Evolutionary conservation across 2,113 vertebrate genomes (phyloP).

Genomic region (Anthoscopus minutus): DNA sequence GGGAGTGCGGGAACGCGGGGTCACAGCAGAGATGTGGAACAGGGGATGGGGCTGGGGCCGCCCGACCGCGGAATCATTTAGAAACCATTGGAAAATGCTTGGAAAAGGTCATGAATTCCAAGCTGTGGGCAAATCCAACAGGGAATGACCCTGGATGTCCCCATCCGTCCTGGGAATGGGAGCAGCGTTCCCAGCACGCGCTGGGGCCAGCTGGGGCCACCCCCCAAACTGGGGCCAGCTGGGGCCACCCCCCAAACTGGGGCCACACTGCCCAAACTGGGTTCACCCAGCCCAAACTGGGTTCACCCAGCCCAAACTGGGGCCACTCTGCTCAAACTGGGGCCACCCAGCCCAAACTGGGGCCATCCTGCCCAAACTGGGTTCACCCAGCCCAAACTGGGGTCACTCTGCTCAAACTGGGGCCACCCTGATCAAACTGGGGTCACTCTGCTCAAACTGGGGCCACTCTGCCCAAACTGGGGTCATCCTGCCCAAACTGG

Average conservation of each 20-base stretch:
- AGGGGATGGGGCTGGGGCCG: neutral
- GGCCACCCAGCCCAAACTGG: neutral
- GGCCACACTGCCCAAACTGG: neutral
- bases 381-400: neutral
- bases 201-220: neutral
- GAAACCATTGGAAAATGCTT: neutral
- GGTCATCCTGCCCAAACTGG: neutral
- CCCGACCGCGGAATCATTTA: rapidly evolving
- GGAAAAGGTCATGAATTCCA: neutral
- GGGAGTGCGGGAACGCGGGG: neutral
- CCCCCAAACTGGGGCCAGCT: neutral
- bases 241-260: neutral
- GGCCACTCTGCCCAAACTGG: too few species aligned
- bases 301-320: neutral
- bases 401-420: too few species aligned
- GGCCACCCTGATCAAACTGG: neutral
- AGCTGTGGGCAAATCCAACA: neutral
- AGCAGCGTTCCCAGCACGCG: neutral
- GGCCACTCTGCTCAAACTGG: neutral
- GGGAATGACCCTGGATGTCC: neutral
- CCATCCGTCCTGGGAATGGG: neutral
- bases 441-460: too few species aligned
- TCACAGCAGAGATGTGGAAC: rapidly evolving
- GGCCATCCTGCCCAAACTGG: neutral
- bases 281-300: neutral